Evolutionary conservation across 2,113 vertebrate genomes (phyloP).

Genomic region (Motacilla alba): DNA sequence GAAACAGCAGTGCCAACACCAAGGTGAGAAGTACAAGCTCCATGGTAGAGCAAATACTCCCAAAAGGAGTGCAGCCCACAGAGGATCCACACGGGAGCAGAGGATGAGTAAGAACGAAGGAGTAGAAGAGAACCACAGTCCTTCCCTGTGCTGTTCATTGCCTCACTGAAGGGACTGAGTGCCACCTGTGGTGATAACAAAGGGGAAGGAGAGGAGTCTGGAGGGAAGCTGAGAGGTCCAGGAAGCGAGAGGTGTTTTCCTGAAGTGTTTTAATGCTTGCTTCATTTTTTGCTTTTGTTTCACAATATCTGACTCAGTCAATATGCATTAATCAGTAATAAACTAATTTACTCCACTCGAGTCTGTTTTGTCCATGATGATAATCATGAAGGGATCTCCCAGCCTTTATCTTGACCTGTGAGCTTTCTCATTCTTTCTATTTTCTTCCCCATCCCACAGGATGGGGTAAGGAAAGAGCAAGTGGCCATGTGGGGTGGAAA

Average conservation of each 20-base stretch:
- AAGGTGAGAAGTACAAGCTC: neutral
- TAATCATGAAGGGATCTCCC: neutral
- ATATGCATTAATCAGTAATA: neutral
- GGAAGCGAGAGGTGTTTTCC: neutral
- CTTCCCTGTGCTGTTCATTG: rapidly evolving
- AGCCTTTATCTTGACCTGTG: neutral
- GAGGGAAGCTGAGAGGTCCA: neutral
- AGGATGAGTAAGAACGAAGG: neutral
- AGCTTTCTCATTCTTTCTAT: neutral
- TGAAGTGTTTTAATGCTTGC: neutral
- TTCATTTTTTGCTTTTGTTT: neutral
- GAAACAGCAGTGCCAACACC: neutral
- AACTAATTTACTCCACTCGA: neutral
- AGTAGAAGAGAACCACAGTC: neutral
- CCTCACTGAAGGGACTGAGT: neutral
- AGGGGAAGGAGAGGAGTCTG: neutral
- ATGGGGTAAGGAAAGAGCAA: rapidly evolving
- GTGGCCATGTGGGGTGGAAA: rapidly evolving
- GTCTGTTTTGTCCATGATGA: neutral
- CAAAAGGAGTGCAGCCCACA: neutral
- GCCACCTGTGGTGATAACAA: neutral
- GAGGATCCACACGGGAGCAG: rapidly evolving
- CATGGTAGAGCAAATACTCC: neutral
- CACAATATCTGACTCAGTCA: neutral
- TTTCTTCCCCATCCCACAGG: rapidly evolving